phyloP scores from a whole-genome alignment of 2,888 invertebrate genomes.

The Perizoma affinitatum region DNA sequence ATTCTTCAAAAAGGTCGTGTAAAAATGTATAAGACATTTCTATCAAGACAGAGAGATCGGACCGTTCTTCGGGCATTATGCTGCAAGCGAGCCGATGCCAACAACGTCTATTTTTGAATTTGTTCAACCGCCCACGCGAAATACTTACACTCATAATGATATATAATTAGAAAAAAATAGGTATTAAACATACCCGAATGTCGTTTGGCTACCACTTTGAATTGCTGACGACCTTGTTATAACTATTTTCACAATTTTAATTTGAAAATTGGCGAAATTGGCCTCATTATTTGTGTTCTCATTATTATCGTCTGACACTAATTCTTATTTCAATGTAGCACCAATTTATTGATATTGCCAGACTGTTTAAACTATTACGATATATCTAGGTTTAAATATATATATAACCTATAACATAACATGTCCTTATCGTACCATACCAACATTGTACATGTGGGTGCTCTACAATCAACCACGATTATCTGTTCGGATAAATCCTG shows the following conservation, averaged over 20 bases:
- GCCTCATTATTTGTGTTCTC: slow-evolving; percentile 7
- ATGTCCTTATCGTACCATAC: slow-evolving; percentile 34
- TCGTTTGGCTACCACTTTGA: slow-evolving; percentile 43
- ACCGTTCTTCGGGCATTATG: slow-evolving; percentile 43
- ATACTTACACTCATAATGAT: slow-evolving; percentile 79
- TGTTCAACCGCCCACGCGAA: slow-evolving; percentile 74
- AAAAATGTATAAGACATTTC: slow-evolving; percentile 43
- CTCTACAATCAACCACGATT: slow-evolving; percentile 55
- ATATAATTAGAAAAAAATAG: slow-evolving; percentile 79
- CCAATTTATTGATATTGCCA: slow-evolving; percentile 24
- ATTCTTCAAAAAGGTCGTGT: slow-evolving; percentile 14
- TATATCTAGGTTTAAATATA: slow-evolving; percentile 10
- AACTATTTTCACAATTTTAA: slow-evolving; percentile 26
- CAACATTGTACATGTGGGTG: slow-evolving; percentile 39
- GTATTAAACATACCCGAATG: slow-evolving; percentile 62
- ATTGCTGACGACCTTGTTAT: slow-evolving; percentile 26
- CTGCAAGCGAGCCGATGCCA: slow-evolving; percentile 69
- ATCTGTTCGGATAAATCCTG: slow-evolving; percentile 67
- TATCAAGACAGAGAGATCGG: slow-evolving; percentile 50
- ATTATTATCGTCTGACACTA: slow-evolving; percentile 14
- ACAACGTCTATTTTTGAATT: slow-evolving; percentile 70
- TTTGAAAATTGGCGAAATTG: slow-evolving; percentile 18
- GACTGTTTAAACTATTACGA: slow-evolving; percentile 21
- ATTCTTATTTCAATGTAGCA: slow-evolving; percentile 23
- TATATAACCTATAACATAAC: background rate